A percentile compares a stretch with the other conserved stretches of the same genome.
Evolutionary conservation across 2,797 vertebrate genomes (phyloP).

Genomic region (Monodelphis domestica): DNA sequence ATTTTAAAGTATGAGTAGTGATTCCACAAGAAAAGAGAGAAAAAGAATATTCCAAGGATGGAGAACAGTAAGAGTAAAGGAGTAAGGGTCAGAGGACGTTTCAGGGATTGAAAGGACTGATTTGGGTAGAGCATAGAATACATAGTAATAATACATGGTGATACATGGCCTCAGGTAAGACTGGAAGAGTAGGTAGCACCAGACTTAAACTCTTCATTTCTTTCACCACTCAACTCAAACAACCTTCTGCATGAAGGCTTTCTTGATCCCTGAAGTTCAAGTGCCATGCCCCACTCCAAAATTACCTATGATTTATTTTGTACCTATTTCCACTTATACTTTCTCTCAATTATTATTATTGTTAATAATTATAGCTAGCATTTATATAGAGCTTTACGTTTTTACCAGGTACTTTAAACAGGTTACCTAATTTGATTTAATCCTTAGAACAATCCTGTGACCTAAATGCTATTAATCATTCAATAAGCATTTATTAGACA

Average conservation of each 20-base stretch:
- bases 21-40: not conserved
- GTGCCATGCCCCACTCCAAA: not conserved
- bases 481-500: not conserved
- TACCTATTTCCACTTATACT: not conserved
- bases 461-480: not conserved
- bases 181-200: not conserved
- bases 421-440: not conserved
- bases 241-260: not conserved
- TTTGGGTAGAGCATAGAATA: not conserved
- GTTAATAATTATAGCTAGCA: not conserved
- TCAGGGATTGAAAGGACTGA: not conserved
- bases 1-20: not conserved
- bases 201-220: not conserved
- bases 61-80: not conserved
- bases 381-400: not conserved
- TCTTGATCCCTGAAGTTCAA: not conserved
- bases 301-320: not conserved
- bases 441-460: not conserved
- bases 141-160: not conserved
- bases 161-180: not conserved
- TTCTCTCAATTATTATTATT: not conserved
- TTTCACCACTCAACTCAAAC: not conserved
- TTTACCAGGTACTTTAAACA: not conserved
- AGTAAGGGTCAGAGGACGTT: not conserved
- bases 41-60: not conserved